Base-by-base conservation (phyloP, 30 jellyfish, hydroid and myxozoan species). In the Rhopilema esculentum region DNA sequence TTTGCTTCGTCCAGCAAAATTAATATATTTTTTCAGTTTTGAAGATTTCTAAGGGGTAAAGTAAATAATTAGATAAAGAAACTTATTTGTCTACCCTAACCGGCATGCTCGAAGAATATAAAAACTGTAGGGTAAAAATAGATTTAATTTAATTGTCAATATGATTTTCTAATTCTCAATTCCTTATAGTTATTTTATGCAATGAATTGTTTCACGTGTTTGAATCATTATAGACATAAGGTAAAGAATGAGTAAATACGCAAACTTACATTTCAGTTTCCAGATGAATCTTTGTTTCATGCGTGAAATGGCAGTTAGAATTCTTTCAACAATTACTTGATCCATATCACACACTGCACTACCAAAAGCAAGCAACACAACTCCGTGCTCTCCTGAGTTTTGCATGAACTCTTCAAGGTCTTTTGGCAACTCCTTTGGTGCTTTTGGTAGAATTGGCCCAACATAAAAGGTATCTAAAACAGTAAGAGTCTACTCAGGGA, bases 371-470 rank as follows among this genome's bases (percentile, higher is more conserved):
- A 87, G 21, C 17, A 87, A 9, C 21, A 87, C 74, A 28, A 87
- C 89, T n/a, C 95, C 95, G 27, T 87, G 31, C 30, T 87, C 95
- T 21, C 95, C 95, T 22, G 95, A 76, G 50, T 70, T 72, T 50
- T 87, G 80, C 89, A 87, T 87, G 73, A 87, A 53, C 19, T 75
- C 27, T 40, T 87, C 95, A 25, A 87, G 70, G 16, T 68, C 65
- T 4, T 12, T 27, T 33, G 95, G 81, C 31, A 87, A 28, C 0
- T 23, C 26, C 16, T 27, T 40, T 9, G 83, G 72, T 7, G 84
- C 79, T 30, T 64, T 24, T 1, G 73, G 75, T 57, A 27, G 22
- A 27, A 77, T 77, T 22, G 87, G 87, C n/a, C 87, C 87, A 49
- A 51, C 77, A 15, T 21, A n/a, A 57, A 77, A 77, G 21, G 62